Evolutionary conservation across 2,888 invertebrate genomes (phyloP), one percentile per base, ranked within the genome.

Genomic region (Diarsia dahlii): DNA sequence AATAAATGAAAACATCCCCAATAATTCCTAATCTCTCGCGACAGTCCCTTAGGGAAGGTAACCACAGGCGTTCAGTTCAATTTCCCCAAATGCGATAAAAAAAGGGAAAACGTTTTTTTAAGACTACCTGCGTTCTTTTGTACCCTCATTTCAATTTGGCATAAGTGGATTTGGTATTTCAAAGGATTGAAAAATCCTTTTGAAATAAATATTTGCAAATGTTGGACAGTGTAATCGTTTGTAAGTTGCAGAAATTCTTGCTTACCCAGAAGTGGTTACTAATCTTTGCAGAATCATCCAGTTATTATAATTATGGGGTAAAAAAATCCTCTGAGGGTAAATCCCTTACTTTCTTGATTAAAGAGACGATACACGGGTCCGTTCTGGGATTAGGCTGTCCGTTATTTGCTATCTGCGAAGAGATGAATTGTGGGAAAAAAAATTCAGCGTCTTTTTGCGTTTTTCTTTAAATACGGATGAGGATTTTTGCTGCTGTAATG

Each of bases 341-440:
- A 85, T 82, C 87, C 80, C 76, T 81, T 80, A 82, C 78, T 79
- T 76, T 84, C 63, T 64, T 81, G 76, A 83, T 84, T 80, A 79
- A 71, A 81, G 67, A 67, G 18, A 62, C 58, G 77, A 77, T 81
- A 70, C 69, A 52, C 54, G 50, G 67, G 58, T 48, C 65, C 63
- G 76, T 74, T 54, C 50, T 23, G 39, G 58, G 85, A 82, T 80
- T 76, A 78, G 20, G 50, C 13, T 45, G 63, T 60, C 48, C n/a
- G 20, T 46, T 60, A 20, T 62, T 71, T 28, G 50, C 28, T 39
- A 15, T 75, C 69, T 74, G 13, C 23, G 20, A 28, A 10, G 45
- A 70, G 45, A 74, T 78, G 9, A 72, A 64, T 60, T 67, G 23
- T 39, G 10, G 12, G 3, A 48, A 73, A 62, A 45, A 63, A 8